These are phyloP conservation scores for Pharmacophagus antenor DNA, from an alignment of 2,888 invertebrate genomes.

Conservation along the genomic window DNA sequence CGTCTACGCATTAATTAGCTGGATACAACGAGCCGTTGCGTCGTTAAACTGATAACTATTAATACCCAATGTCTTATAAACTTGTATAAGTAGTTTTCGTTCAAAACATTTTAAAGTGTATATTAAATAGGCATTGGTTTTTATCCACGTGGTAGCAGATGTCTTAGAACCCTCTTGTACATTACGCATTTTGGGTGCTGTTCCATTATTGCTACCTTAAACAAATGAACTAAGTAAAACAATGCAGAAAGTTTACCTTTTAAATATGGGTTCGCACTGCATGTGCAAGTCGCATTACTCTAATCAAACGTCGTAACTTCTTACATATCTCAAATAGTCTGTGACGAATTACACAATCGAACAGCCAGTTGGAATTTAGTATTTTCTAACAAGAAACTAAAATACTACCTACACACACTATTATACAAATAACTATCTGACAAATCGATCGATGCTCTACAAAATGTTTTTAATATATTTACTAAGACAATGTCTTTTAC, in stretches of 20 bases:
- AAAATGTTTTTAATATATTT: not conserved
- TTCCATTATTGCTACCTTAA: not conserved
- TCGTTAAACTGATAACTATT: constrained; percentile 31
- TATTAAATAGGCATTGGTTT: not conserved
- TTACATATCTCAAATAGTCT: constrained; percentile 33
- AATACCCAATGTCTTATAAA: constrained; percentile 42
- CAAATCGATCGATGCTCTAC: not conserved
- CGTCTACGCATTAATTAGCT: constrained; percentile 40
- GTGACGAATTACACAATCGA: constrained; percentile 41
- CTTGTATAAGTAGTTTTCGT: constrained; percentile 42
- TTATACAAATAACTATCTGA: not conserved
- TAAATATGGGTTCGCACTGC: constrained; percentile 13
- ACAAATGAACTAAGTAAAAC: not conserved
- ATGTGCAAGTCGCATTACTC: constrained; percentile 32
- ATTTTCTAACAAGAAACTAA: too few relatives aligned
- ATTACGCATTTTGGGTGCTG: not conserved
- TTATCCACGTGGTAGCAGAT: not conserved
- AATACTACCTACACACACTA: too few relatives aligned
- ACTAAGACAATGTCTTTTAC: not conserved
- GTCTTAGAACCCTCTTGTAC: not conserved
- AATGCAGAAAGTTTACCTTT: not conserved
- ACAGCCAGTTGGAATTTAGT: constrained; percentile 30
- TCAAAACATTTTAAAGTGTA: constrained; percentile 12
- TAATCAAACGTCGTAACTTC: constrained; percentile 25
- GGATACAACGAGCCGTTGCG: constrained; percentile 44